Conservation (phyloP, 2,113 vertebrate genomes). For the Varanus komodoensis region DNA sequence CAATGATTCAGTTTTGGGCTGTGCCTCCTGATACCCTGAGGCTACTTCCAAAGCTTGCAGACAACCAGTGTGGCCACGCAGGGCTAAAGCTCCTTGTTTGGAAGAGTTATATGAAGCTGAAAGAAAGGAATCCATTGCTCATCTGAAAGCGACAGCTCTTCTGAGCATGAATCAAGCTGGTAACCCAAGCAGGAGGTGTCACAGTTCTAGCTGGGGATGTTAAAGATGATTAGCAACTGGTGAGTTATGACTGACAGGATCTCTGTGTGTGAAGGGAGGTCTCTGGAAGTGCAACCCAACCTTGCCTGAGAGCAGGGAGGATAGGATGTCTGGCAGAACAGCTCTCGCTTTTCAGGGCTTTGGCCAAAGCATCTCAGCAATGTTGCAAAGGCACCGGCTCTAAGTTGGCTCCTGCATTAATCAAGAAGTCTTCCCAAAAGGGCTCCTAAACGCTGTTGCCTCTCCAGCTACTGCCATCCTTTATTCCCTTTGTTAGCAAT, state of each 20-base stretch:
- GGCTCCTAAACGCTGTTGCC: background rate
- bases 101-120: conserved; percentile 28
- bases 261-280: conserved; percentile 32
- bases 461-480: background rate
- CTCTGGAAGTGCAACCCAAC: conserved; percentile 9
- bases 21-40: conserved; percentile 7
- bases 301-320: background rate
- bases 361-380: background rate
- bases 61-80: background rate
- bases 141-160: conserved; percentile 18
- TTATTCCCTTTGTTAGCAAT: background rate
- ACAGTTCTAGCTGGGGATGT: conserved; percentile 22
- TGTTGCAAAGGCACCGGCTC: background rate
- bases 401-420: conserved; percentile 15
- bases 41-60: background rate
- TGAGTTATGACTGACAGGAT: background rate
- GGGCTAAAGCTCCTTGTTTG: conserved; percentile 37
- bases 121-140: conserved; percentile 21
- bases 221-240: conserved; percentile 40
- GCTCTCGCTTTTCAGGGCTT: background rate
- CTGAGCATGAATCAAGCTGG: conserved; percentile 6
- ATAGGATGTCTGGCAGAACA: background rate
- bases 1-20: background rate
- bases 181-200: conserved; percentile 37
- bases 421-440: background rate